Conservation (phyloP, 2,797 vertebrate species). For the Orestias chungarensis region DNA sequence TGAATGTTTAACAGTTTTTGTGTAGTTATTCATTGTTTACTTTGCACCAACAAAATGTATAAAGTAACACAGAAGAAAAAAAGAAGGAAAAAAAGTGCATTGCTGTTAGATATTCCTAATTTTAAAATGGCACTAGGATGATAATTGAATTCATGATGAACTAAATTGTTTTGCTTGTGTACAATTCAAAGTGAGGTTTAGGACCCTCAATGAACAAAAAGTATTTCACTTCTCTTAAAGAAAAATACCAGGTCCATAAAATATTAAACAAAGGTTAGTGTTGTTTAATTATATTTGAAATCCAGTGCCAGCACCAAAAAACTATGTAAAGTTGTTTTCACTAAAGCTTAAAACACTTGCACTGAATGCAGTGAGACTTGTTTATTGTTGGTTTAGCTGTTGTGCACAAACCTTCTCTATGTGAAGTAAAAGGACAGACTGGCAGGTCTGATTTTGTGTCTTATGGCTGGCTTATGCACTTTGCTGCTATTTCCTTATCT, state of each 20-base stretch:
- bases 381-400: background rate
- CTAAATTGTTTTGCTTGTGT: background rate
- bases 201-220: too few species aligned
- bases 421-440: background rate
- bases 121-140: background rate
- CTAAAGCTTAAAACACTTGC: too few species aligned
- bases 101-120: background rate
- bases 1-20: background rate
- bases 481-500: too few species aligned
- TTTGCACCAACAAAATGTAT: background rate
- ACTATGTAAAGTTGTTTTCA: too few species aligned
- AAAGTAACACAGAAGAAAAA: background rate
- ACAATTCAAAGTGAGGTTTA: too few species aligned
- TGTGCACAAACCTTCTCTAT: background rate
- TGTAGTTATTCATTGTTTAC: background rate
- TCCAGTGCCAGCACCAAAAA: too few species aligned
- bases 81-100: background rate
- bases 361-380: too few species aligned
- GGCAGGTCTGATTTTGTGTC: background rate
- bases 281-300: too few species aligned
- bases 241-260: too few species aligned
- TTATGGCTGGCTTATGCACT: background rate
- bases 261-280: too few species aligned
- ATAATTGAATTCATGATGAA: background rate
- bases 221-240: too few species aligned